Evolutionary conservation across 2,888 invertebrate species (phyloP).

Genomic region (Gerosis bhagava): DNA sequence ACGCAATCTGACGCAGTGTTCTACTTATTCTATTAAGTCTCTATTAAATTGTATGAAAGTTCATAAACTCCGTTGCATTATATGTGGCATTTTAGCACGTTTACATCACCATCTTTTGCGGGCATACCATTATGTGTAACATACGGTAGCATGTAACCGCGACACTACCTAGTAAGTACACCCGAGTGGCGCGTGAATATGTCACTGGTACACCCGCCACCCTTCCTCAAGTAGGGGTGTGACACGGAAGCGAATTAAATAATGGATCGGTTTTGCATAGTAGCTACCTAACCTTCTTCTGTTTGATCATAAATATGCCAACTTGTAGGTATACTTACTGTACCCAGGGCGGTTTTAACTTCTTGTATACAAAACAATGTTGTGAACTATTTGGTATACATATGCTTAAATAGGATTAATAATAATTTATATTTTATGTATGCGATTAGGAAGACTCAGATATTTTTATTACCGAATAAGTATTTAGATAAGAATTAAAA

Average conservation of each 20-base stretch:
- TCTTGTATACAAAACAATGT: too few relatives aligned
- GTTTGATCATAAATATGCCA: slow-evolving; percentile 23
- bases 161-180: slow-evolving; percentile 60
- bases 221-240: slow-evolving; percentile 43
- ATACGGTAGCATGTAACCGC: slow-evolving; percentile 54
- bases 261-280: slow-evolving; percentile 57
- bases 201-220: slow-evolving; percentile 60
- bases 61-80: slow-evolving; percentile 28
- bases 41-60: too few relatives aligned
- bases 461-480: too few relatives aligned
- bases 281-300: slow-evolving; percentile 47
- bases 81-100: slow-evolving; percentile 39
- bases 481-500: too few relatives aligned
- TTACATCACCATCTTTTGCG: slow-evolving; percentile 43
- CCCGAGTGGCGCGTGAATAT: slow-evolving; percentile 67
- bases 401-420: too few relatives aligned
- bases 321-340: too few relatives aligned
- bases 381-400: background rate
- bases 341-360: too few relatives aligned
- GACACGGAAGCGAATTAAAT: slow-evolving; percentile 55
- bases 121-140: slow-evolving; percentile 61
- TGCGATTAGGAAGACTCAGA: too few relatives aligned
- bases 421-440: too few relatives aligned
- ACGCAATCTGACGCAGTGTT: too few relatives aligned
- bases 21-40: too few relatives aligned